Evolutionary conservation across 2,888 invertebrate species (phyloP).

Genomic region (Flexamia atlantica): DNA sequence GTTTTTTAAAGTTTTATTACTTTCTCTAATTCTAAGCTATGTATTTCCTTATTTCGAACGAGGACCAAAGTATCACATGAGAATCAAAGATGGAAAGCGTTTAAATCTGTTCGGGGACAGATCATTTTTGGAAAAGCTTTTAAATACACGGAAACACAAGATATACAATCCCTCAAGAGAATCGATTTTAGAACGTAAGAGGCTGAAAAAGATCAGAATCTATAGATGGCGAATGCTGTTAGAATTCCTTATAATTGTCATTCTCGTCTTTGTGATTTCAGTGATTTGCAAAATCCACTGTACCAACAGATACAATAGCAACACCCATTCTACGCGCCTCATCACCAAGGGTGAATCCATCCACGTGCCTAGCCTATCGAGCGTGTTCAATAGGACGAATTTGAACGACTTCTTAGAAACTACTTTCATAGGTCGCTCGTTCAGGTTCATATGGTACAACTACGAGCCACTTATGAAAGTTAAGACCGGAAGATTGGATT

Average conservation of each 20-base stretch:
- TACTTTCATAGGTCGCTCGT: neutral
- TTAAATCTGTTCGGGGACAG: neutral
- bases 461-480: neutral
- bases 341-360: neutral
- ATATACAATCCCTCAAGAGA: neutral
- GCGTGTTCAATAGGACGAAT: no score
- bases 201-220: no score
- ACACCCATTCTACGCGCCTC: neutral
- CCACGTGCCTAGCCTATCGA: neutral
- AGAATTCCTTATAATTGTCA: neutral
- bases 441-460: neutral
- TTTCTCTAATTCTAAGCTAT: neutral
- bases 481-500: conserved; percentile 46
- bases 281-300: no score
- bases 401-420: neutral
- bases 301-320: no score
- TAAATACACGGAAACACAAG: neutral
- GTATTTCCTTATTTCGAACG: neutral
- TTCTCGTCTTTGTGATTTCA: neutral
- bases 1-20: no score
- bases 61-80: neutral
- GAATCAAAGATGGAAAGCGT: neutral
- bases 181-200: neutral
- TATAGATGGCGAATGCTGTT: neutral
- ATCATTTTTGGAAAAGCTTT: neutral